These are phyloP conservation scores for Formica exsecta DNA, from an alignment of 1,140 invertebrate genomes.

Conservation along the genomic window DNA sequence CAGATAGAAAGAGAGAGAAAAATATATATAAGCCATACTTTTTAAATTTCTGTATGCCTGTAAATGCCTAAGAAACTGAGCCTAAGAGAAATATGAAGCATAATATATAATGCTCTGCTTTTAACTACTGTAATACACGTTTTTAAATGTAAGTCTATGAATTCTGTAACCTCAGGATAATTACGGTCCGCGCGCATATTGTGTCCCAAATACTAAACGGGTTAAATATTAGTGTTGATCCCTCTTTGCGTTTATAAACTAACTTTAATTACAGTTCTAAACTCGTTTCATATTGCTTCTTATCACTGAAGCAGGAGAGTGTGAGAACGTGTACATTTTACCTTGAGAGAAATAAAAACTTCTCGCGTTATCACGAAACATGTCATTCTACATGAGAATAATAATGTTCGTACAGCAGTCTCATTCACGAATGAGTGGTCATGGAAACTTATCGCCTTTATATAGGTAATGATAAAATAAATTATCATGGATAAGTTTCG, in stretches of 20 bases:
- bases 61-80: constrained; percentile 54
- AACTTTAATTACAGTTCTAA: constrained; percentile 41
- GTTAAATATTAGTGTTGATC: constrained; percentile 20
- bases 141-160: constrained; percentile 49
- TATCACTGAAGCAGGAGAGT: not conserved
- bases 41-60: constrained; percentile 42
- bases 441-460: constrained; percentile 63
- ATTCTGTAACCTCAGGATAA: constrained; percentile 17
- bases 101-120: constrained; percentile 25
- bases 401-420: constrained; percentile 66
- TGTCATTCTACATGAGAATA: not conserved
- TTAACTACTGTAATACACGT: constrained; percentile 39
- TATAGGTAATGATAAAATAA: constrained; percentile 68
- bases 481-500: constrained; percentile 72
- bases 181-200: not conserved
- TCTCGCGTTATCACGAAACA: not conserved
- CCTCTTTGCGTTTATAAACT: constrained; percentile 38
- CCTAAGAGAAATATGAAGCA: constrained; percentile 48
- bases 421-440: constrained; percentile 52
- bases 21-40: constrained; percentile 42
- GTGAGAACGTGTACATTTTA: constrained; percentile 7
- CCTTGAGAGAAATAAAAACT: not conserved
- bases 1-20: constrained; percentile 6
- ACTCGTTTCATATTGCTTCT: constrained; percentile 5
- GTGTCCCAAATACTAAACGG: not conserved